phyloP scores from a whole-genome alignment of 1,140 invertebrate species.

The Cotesia chilonis region DNA sequence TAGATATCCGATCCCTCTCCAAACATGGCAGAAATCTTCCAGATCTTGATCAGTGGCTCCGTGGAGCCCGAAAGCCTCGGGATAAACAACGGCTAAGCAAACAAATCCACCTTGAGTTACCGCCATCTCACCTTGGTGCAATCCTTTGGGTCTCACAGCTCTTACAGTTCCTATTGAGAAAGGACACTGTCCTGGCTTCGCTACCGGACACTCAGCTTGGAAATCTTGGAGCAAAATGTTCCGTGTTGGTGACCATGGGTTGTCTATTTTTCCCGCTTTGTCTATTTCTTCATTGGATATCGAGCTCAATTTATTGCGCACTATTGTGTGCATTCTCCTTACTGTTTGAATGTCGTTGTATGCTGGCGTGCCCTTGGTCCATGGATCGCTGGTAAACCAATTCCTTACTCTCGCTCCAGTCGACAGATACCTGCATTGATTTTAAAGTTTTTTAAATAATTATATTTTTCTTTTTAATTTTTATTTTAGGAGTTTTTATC shows the following conservation, averaged over 20 bases:
- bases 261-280: constrained; percentile 48
- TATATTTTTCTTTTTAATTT: neutral
- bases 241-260: constrained; percentile 62
- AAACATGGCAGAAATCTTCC: constrained; percentile 81
- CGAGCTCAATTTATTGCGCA: constrained; percentile 51
- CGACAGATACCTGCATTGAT: constrained; percentile 58
- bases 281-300: constrained; percentile 43
- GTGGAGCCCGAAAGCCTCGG: constrained; percentile 72
- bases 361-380: constrained; percentile 56
- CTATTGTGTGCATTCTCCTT: constrained; percentile 59
- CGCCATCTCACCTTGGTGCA: constrained; percentile 79
- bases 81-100: constrained; percentile 73
- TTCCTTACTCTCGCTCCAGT: constrained; percentile 61
- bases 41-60: constrained; percentile 68
- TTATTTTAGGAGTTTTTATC: neutral
- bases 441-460: constrained; percentile 15
- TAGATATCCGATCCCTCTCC: constrained; percentile 80
- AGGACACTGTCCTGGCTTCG: constrained; percentile 44
- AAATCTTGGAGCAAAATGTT: constrained; percentile 43
- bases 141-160: constrained; percentile 59
- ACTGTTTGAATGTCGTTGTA: constrained; percentile 63
- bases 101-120: constrained; percentile 84
- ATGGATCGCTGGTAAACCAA: constrained; percentile 68
- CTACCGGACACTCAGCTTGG: constrained; percentile 40
- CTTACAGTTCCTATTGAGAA: constrained; percentile 64